Base-by-base conservation (phyloP, 2,888 invertebrate genomes). In the Volucella bombylans region DNA sequence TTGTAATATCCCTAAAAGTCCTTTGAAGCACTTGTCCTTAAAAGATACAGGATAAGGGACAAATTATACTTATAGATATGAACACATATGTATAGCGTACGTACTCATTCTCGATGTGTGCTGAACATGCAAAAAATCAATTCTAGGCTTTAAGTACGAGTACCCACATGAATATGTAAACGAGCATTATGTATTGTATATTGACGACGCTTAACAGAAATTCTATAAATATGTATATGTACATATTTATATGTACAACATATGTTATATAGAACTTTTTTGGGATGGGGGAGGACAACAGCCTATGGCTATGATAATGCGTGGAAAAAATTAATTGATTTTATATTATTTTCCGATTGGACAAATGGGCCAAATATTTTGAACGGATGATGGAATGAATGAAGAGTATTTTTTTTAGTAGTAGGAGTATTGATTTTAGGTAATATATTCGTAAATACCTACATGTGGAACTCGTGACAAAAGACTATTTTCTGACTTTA, bases 81-180 rank as follows among this genome's bases (percentile, higher is more conserved):
- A 23, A 61, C 64, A 50, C 3, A 55, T 49, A n/a, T n/a, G n/a
- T n/a, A 64, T 64, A 43, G 23, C 8, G 39, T 14, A 52, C 47
- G 43, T 31, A 31, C 31, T 31, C 31, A 31, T 31, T 31, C 31
- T 31, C 31, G 68, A 73, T 62, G 61, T 68, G 12, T 4, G 41
- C 8, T 43, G 67, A 18, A 15, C 67, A 80, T 80, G 80, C 80
- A 73, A 80, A 72, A 72, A 79, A 72, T 72, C 79, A 67, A 79
- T 72, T 65, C 50, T 52, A 72, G 4, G 6, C 10, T 65, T 47
- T 59, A 50, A 50, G 23, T 18, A 18, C 18, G 18, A 18, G 18
- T 78, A 43, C 31, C 31, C 65, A 57, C 64, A 15, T 52, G 49
- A 62, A 54, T 62, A 55, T 68, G 15, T 45, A 47, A 47, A 15